Conservation (phyloP, 2,797 vertebrate genomes). For the Eulemur coronatus region DNA sequence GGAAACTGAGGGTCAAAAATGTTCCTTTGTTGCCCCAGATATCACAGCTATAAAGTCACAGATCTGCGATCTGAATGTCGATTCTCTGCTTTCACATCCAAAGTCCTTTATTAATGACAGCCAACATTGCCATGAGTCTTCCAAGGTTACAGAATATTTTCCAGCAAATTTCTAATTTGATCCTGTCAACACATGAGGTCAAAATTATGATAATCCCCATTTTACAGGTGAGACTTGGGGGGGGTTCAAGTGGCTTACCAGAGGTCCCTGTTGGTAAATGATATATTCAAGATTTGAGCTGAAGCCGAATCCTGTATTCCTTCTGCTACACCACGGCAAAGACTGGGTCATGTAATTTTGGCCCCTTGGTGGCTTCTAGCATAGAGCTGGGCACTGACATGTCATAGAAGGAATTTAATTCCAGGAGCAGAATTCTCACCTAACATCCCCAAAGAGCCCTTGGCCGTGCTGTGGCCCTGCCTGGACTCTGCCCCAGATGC, state of each 20-base stretch:
- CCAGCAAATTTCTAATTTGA: slow-evolving; percentile 17
- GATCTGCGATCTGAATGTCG: not conserved
- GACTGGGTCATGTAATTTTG: too few species aligned
- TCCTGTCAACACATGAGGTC: not conserved
- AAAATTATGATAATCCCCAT: not conserved
- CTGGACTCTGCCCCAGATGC: not conserved
- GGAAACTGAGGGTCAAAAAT: not conserved
- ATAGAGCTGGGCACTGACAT: not conserved
- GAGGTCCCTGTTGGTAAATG: not conserved
- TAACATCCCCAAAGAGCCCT: not conserved
- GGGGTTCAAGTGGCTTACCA: not conserved
- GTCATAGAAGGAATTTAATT: not conserved
- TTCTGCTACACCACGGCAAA: not conserved
- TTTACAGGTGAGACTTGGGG: not conserved
- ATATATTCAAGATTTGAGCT: not conserved
- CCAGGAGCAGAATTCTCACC: not conserved
- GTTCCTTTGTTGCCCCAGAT: not conserved
- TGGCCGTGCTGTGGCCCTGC: not conserved
- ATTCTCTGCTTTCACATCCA: not conserved
- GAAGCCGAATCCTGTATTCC: not conserved
- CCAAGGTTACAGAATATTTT: not conserved
- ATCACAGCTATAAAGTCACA: not conserved
- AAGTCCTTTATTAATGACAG: not conserved
- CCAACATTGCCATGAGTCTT: not conserved
- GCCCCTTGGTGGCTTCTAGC: not conserved